phyloP scores from a whole-genome alignment of 2,113 vertebrate genomes.

The Sphaerodactylus townsendi region DNA sequence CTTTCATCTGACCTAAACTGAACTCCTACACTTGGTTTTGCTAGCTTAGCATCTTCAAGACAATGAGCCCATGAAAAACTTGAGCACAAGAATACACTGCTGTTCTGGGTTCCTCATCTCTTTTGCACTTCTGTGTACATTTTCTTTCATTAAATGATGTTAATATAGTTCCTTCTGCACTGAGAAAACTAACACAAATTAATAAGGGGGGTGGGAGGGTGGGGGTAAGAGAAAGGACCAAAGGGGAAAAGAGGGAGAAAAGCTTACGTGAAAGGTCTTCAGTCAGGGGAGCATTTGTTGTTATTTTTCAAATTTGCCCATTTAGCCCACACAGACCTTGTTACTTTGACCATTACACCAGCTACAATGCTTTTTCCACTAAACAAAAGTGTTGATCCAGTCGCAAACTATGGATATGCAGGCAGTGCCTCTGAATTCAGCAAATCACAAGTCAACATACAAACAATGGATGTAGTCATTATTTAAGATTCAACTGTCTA shows the following conservation, averaged over 20 bases:
- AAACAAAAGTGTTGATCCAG: background rate
- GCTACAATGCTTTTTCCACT: background rate
- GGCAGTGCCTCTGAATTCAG: background rate
- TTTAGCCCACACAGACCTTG: background rate
- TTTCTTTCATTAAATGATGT: background rate
- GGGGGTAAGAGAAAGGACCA: background rate
- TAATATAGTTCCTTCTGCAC: background rate
- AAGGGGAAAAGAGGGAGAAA: slow-evolving; percentile 1
- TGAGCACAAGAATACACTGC: background rate
- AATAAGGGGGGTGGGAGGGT: background rate
- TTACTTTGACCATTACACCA: background rate
- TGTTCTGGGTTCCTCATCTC: background rate
- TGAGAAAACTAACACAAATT: background rate
- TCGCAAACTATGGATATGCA: background rate
- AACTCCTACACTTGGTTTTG: background rate
- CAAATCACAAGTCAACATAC: background rate
- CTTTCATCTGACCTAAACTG: background rate
- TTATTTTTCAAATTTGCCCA: slow-evolving; percentile 15
- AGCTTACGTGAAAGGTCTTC: background rate
- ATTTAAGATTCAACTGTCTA: background rate
- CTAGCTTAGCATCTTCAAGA: background rate
- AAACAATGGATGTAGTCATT: background rate
- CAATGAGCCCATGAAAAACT: background rate
- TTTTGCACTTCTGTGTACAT: background rate
- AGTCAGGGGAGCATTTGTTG: background rate